These are phyloP conservation scores for Sebastes diaconus DNA, from an alignment of 2,797 vertebrate species.

Conservation along the genomic window DNA sequence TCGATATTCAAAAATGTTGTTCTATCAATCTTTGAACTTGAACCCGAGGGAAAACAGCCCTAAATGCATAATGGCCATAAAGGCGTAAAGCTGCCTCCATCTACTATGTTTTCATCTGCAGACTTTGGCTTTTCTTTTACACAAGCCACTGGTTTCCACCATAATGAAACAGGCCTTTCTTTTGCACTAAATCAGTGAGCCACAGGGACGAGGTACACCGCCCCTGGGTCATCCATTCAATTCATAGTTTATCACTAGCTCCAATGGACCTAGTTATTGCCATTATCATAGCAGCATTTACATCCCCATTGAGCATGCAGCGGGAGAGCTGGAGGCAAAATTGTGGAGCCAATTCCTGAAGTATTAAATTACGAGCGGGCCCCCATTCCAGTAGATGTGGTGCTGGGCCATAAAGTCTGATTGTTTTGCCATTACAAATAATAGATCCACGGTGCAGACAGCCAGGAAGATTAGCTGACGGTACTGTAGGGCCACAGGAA, in stretches of 20 bases:
- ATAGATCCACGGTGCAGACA: constrained; percentile 77
- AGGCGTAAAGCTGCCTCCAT: constrained; percentile 50
- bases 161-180: constrained; percentile 66
- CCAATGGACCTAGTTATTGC: constrained; percentile 82
- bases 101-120: constrained; percentile 57
- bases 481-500: constrained; percentile 66
- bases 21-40: constrained; percentile 48
- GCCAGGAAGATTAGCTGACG: constrained; percentile 77
- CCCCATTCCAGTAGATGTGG: constrained; percentile 77
- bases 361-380: constrained; percentile 82
- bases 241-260: constrained; percentile 80
- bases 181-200: constrained; percentile 71
- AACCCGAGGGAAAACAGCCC: constrained; percentile 46
- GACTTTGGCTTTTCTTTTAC: constrained; percentile 56
- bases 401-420: constrained; percentile 85
- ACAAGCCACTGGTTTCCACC: constrained; percentile 62
- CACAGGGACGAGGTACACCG: constrained; percentile 64
- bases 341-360: constrained; percentile 79
- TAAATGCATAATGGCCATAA: constrained; percentile 58
- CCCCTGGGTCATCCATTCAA: constrained; percentile 78
- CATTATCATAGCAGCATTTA: constrained; percentile 83
- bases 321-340: constrained; percentile 74
- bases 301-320: constrained; percentile 79
- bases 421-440: constrained; percentile 88
- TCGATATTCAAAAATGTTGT: constrained; percentile 52